A percentile compares a stretch with the other conserved stretches of the same genome.
Evolutionary conservation across 2,113 vertebrate genomes (phyloP).

Genomic region (Solea solea): DNA sequence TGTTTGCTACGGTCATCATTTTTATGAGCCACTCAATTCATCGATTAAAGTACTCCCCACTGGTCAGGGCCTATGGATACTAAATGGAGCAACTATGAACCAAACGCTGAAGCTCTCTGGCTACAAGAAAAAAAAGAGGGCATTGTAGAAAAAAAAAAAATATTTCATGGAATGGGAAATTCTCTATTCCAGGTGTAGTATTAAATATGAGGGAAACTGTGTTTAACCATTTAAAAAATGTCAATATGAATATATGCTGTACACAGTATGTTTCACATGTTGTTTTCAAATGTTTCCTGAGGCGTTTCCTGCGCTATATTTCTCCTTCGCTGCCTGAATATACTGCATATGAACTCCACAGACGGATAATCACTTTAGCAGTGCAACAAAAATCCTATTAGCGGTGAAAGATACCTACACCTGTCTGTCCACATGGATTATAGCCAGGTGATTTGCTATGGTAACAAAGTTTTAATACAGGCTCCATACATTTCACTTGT

Average conservation of each 20-base stretch:
- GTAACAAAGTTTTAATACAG: conserved; percentile 89
- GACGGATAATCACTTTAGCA: conserved; percentile 69
- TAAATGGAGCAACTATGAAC: conserved; percentile 89
- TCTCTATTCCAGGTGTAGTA: neutral
- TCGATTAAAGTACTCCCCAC: conserved; percentile 91
- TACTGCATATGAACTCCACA: conserved; percentile 57
- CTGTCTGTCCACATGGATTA: conserved; percentile 85
- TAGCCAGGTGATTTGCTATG: conserved; percentile 79
- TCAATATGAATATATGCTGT: neutral
- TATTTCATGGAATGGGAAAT: neutral
- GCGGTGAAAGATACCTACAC: conserved; percentile 73
- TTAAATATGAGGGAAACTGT: neutral
- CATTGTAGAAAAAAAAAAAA: conserved; percentile 8
- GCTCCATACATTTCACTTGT: conserved; percentile 85
- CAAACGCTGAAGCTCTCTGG: conserved; percentile 78
- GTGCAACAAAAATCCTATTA: conserved; percentile 77
- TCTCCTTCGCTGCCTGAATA: conserved; percentile 50
- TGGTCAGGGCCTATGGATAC: conserved; percentile 86
- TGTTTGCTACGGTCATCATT: conserved; percentile 87
- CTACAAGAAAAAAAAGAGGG: conserved; percentile 12
- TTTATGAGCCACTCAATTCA: conserved; percentile 89
- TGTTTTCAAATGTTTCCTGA: conserved; percentile 3
- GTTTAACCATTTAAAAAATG: conserved; percentile 23
- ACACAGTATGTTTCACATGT: neutral
- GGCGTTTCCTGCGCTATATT: conserved; percentile 6